Percentiles rank a stretch among this genome's conserved stretches.
phyloP scores from a whole-genome alignment of 2,797 vertebrate species.

The Ficedula albicollis region DNA sequence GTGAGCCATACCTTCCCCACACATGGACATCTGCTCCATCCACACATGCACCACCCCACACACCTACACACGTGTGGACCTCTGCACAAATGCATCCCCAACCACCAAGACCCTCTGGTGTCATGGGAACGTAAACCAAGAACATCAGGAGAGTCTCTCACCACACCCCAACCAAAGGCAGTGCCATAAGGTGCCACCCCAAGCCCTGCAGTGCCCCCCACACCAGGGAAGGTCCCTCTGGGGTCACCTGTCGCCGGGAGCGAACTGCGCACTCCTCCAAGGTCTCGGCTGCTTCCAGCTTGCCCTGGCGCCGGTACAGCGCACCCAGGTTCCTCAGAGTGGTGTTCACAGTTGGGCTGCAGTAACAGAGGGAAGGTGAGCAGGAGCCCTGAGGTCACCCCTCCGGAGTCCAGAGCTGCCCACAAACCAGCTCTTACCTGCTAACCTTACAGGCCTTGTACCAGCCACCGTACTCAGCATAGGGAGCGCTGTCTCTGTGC shows the following conservation, averaged over 20 bases:
- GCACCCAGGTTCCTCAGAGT: conserved; percentile 95
- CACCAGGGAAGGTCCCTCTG: background rate
- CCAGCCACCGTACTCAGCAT: conserved; percentile 93
- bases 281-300: conserved; percentile 91
- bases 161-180: background rate
- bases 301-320: conserved; percentile 92
- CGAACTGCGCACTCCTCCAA: conserved; percentile 88
- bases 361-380: background rate
- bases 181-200: background rate
- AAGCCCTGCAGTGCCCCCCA: background rate
- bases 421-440: conserved; percentile 78
- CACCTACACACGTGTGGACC: rapidly evolving
- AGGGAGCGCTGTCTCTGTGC: conserved; percentile 89
- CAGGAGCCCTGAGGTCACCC: background rate
- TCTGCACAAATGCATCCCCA: background rate
- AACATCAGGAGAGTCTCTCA: background rate
- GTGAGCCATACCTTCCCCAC: background rate
- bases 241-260: conserved; percentile 87
- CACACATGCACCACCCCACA: rapidly evolving
- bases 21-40: background rate
- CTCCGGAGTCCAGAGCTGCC: background rate
- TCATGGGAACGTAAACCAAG: rapidly evolving
- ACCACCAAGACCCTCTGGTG: background rate
- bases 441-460: conserved; percentile 96
- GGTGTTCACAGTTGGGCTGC: conserved; percentile 95